These are phyloP conservation scores for Micrasema longulum DNA, from an alignment of 1,140 invertebrate genomes.

Conservation along the genomic window DNA sequence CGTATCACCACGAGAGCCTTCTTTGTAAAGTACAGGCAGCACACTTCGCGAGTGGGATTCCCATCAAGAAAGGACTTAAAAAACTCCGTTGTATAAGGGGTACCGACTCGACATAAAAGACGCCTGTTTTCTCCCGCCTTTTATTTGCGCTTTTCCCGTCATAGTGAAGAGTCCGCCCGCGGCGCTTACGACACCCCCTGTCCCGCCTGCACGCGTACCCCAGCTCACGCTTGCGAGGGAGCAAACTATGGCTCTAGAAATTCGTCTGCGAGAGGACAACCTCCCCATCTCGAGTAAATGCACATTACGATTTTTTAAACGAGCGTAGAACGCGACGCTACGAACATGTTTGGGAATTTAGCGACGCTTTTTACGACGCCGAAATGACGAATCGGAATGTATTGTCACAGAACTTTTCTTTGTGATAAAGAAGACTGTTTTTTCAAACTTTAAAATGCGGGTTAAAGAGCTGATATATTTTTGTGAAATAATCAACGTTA, in stretches of 20 bases:
- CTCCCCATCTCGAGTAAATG: conserved; percentile 1
- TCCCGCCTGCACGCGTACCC: neutral
- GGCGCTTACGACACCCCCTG: neutral
- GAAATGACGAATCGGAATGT: neutral
- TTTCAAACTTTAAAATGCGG: neutral
- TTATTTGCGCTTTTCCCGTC: conserved; percentile 30
- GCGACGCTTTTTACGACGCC: neutral
- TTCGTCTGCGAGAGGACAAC: neutral
- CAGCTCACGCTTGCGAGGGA: neutral
- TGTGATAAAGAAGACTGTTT: too few species aligned
- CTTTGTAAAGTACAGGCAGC: too few species aligned
- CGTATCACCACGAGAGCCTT: too few species aligned
- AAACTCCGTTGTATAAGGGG: neutral
- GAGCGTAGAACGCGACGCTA: neutral
- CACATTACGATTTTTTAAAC: conserved; percentile 10
- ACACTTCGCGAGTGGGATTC: too few species aligned
- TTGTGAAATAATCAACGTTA: too few species aligned
- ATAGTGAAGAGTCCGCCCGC: conserved; percentile 1
- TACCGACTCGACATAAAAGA: neutral
- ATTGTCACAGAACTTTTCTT: too few species aligned
- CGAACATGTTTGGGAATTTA: neutral
- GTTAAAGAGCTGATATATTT: too few species aligned
- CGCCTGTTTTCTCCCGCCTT: neutral
- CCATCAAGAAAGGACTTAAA: neutral
- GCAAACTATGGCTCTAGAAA: neutral